A percentile compares a stretch with the other conserved stretches of the same genome.
phyloP scores from a whole-genome alignment of 2,113 vertebrate species.

The Pygoscelis antarcticus region DNA sequence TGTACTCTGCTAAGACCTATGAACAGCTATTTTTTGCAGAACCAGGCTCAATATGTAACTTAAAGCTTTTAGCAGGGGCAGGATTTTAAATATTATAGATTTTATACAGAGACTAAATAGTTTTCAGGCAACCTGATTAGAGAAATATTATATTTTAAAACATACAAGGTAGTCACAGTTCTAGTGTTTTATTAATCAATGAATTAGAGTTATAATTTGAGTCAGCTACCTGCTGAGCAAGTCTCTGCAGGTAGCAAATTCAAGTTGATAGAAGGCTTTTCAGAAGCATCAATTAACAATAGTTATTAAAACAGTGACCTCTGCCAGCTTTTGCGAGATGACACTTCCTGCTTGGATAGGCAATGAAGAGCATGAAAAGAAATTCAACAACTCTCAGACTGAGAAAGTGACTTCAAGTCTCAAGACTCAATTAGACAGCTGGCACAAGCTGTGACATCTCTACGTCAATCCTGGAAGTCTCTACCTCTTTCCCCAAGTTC shows the following conservation, averaged over 20 bases:
- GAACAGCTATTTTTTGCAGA: not conserved
- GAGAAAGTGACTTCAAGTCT: not conserved
- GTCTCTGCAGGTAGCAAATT: slow-evolving; percentile 31
- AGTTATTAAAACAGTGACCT: slow-evolving; percentile 50
- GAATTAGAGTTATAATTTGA: slow-evolving; percentile 43
- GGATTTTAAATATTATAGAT: not conserved
- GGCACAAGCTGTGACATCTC: not conserved
- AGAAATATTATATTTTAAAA: not conserved
- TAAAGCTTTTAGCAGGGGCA: not conserved
- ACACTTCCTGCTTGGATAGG: slow-evolving; percentile 14
- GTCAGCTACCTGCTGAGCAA: slow-evolving; percentile 1
- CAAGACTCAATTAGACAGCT: slow-evolving; percentile 7
- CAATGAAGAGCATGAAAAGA: not conserved
- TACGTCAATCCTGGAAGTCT: not conserved
- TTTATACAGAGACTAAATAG: not conserved
- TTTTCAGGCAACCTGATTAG: not conserved
- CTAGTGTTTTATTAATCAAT: slow-evolving; percentile 1
- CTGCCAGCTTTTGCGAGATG: slow-evolving; percentile 11
- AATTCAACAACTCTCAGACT: not conserved
- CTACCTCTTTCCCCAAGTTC: not conserved
- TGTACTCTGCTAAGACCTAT: not conserved
- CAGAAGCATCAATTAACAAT: slow-evolving; percentile 54
- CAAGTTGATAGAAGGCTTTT: slow-evolving; percentile 13
- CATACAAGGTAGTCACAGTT: not conserved
- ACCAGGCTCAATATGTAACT: not conserved